These are phyloP conservation scores for Anarsia innoxiella DNA, from an alignment of 2,888 invertebrate species.

Conservation along the genomic window DNA sequence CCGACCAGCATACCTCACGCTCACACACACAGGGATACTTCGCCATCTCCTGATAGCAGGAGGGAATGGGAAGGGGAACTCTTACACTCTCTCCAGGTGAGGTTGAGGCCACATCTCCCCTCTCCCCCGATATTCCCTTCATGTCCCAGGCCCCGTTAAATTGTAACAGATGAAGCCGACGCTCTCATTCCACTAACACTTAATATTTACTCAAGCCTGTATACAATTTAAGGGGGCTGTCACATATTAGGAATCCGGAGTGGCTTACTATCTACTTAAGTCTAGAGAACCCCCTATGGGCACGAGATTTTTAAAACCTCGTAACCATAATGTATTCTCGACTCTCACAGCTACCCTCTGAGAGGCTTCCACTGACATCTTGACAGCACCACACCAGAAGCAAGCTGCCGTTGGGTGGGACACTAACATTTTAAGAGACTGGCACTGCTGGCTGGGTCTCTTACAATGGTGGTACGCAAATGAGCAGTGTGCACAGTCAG, in stretches of 20 bases:
- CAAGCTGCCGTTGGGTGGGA: slow-evolving; percentile 16
- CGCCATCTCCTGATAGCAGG: not conserved
- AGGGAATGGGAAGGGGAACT: slow-evolving; percentile 3
- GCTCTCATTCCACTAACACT: too few species aligned
- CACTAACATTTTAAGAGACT: slow-evolving; percentile 30
- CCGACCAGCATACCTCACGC: slow-evolving; percentile 18
- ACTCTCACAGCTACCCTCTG: slow-evolving; percentile 45
- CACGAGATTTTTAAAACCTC: slow-evolving; percentile 42
- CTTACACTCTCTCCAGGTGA: slow-evolving; percentile 26
- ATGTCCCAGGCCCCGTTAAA: slow-evolving; percentile 48
- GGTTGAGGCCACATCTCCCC: slow-evolving; percentile 48
- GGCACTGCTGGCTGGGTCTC: slow-evolving; percentile 24
- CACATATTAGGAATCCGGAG: slow-evolving; percentile 49
- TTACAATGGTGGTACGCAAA: slow-evolving; percentile 34
- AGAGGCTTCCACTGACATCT: slow-evolving; percentile 38
- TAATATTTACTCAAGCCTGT: not conserved
- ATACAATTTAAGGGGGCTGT: slow-evolving; percentile 44
- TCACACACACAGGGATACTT: slow-evolving; percentile 3
- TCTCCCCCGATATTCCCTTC: slow-evolving; percentile 48
- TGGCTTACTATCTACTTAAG: slow-evolving; percentile 58
- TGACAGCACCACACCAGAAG: slow-evolving; percentile 32
- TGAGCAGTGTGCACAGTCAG: slow-evolving; percentile 41
- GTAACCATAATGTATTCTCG: slow-evolving; percentile 62
- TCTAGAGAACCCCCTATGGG: slow-evolving; percentile 65
- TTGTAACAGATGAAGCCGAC: too few species aligned